Base-by-base conservation (phyloP, 2,113 vertebrate species). In the Gymnocephalus cernua region DNA sequence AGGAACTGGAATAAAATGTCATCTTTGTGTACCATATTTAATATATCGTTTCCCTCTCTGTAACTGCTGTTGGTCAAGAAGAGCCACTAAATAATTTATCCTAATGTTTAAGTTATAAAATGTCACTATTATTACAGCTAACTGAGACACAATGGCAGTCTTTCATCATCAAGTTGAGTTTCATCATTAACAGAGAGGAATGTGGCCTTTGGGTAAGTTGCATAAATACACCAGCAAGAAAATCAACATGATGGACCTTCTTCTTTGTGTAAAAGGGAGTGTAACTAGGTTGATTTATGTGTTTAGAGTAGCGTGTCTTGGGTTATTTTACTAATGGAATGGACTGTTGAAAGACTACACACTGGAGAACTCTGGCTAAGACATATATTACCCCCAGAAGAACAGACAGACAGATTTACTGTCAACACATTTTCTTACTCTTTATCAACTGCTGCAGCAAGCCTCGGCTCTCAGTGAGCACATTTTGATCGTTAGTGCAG, bases 121-220 rank as follows among this genome's bases (percentile, higher is more conserved):
- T 9, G 0, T 54, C 3, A 4, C 32, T 54, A 47, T 50, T 23
- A 14, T 58, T 25, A 0, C 25, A 70, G 53, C 25, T 16, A 21
- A 29, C n/a, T 18, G 21, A 67, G 2, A 32, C 32, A 1, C 6
- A 32, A 32, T 32, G 1, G 19, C 50, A 27, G 53, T 58, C 12
- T 77, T 82, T 81, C 78, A 53, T 0, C 70, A 88, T 41, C 2
- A 7, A 61, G 16, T 25, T 15, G 19, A 3, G 45, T 85, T 79
- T 79, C 61, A 44, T 61, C 67, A 74, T 23, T 4, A 4, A 54
- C n/a, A 10, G 41, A 63, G 48, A 77, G 13, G 72, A 45, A 64
- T 7, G 44, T 25, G 0, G 41, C 23, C 54, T 64, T 3, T 54
- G 14, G 66, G 15, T 4, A 10, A 19, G 67, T 78, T 81, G 35